Percentiles rank a stretch among this genome's conserved stretches.
Evolutionary conservation across 2,888 invertebrate genomes (phyloP).

Genomic region (Chloroclysta siterata): DNA sequence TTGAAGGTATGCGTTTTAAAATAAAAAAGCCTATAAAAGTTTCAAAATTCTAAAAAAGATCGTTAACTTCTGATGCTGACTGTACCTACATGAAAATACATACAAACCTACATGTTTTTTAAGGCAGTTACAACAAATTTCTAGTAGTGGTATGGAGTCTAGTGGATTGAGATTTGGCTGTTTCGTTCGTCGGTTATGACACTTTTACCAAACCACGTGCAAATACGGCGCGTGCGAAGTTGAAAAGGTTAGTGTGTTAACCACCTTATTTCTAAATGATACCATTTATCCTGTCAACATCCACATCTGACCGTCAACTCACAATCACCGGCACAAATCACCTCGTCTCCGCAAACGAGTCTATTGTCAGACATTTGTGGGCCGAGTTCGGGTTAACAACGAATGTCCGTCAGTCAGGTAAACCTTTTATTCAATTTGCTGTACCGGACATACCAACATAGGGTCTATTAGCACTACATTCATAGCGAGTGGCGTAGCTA

Average conservation of each 20-base stretch:
- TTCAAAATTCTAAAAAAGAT: too few relatives aligned
- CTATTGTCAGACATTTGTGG: constrained; percentile 66
- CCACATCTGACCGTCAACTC: constrained; percentile 5
- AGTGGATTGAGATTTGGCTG: too few relatives aligned
- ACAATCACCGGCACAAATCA: constrained; percentile 45
- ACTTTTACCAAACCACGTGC: too few relatives aligned
- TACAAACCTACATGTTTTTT: too few relatives aligned
- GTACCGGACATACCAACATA: constrained; percentile 42
- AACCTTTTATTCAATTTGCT: constrained; percentile 65
- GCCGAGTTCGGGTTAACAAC: constrained; percentile 57
- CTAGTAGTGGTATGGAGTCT: too few relatives aligned
- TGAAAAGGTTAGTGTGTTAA: background rate
- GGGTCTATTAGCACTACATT: background rate
- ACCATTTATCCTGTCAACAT: background rate
- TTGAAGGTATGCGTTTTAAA: too few relatives aligned
- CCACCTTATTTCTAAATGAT: background rate
- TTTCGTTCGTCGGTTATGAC: too few relatives aligned
- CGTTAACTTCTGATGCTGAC: too few relatives aligned
- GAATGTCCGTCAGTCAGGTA: constrained; percentile 50
- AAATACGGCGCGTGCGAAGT: background rate
- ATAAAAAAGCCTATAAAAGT: too few relatives aligned
- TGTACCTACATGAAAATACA: too few relatives aligned
- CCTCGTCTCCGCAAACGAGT: constrained; percentile 56
- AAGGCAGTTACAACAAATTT: too few relatives aligned
- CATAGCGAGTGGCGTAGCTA: background rate